Base-by-base conservation (phyloP, 1,140 invertebrate genomes). In the Pseudomyrmex concolor region DNA sequence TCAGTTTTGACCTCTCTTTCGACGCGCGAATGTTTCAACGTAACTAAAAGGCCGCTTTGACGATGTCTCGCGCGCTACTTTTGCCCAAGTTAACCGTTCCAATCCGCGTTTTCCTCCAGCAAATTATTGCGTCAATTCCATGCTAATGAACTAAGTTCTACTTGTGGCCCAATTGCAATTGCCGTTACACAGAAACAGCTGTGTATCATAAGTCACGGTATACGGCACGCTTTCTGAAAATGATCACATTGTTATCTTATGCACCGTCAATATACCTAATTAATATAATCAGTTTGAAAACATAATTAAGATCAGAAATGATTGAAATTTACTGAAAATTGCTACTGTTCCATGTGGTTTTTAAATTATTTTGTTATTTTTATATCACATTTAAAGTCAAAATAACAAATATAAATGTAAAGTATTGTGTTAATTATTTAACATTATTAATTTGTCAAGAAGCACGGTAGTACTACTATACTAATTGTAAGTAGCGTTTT, bases 41-140 rank as follows among this genome's bases (percentile, higher is more conserved):
- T 54, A 70, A 54, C 19, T 59, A 71, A 71, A 71, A 71, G 76
- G 71, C 22, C 19, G 66, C 76, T 80, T 71, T 80, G 76, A 80
- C 43, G 76, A 50, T 45, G 63, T 19, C 19, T 51, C 64, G 19
- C 64, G 43, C 51, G 64, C 43, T 80, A 70, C 51, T 48, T 78
- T 68, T 64, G 34, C 19, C 54, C 5, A 71, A 80, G 76, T 78
- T 78, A 80, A 80, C 76, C 76, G 43, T 70, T 78, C 59, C 64
- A 25, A 80, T 71, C 54, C 66, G 19, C 76, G 55, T 62, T 80
- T 71, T 55, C 64, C 76, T 80, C 54, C 9, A 34, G 54, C 76
- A 80, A 80, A 80, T 80, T 80, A 80, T 80, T 70, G 66, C 76
- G 66, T 80, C 76, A 80, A 71, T 80, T 80, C 66, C 66, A 70